phyloP scores from a whole-genome alignment of 2,888 invertebrate species.

The Polymixis flavicincta region DNA sequence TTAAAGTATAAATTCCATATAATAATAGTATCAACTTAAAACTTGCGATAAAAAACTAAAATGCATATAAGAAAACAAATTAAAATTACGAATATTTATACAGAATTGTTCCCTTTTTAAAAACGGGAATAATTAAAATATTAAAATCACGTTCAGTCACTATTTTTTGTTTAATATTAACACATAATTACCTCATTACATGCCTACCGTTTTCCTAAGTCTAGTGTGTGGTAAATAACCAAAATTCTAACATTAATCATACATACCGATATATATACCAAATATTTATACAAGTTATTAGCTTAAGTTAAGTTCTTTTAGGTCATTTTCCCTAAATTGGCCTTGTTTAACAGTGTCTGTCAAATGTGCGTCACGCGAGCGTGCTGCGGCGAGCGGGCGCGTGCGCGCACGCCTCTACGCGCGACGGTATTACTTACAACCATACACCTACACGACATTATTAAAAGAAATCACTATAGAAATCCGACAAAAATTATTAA shows the following conservation, averaged over 20 bases:
- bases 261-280: constrained; percentile 90
- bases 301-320: constrained; percentile 90
- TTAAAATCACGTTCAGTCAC: constrained; percentile 89
- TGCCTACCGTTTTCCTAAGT: constrained; percentile 89
- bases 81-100: constrained; percentile 90
- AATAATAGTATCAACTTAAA: constrained; percentile 85
- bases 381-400: constrained; percentile 65
- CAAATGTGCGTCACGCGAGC: constrained; percentile 80
- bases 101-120: constrained; percentile 85
- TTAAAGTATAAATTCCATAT: constrained; percentile 86
- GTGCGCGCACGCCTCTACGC: constrained; percentile 57
- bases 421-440: constrained; percentile 51
- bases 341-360: constrained; percentile 88
- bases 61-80: constrained; percentile 88
- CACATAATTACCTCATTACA: constrained; percentile 89
- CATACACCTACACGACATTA: constrained; percentile 74
- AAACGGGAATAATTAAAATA: constrained; percentile 87
- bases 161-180: constrained; percentile 89
- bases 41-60: constrained; percentile 89
- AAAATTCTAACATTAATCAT: constrained; percentile 91
- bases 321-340: constrained; percentile 89
- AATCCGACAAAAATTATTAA: constrained; percentile 74
- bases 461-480: constrained; percentile 87
- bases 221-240: constrained; percentile 90
- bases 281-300: constrained; percentile 90